phyloP scores from a whole-genome alignment of 2,113 vertebrate species.

The Pseudorhombus dupliciocellatus region DNA sequence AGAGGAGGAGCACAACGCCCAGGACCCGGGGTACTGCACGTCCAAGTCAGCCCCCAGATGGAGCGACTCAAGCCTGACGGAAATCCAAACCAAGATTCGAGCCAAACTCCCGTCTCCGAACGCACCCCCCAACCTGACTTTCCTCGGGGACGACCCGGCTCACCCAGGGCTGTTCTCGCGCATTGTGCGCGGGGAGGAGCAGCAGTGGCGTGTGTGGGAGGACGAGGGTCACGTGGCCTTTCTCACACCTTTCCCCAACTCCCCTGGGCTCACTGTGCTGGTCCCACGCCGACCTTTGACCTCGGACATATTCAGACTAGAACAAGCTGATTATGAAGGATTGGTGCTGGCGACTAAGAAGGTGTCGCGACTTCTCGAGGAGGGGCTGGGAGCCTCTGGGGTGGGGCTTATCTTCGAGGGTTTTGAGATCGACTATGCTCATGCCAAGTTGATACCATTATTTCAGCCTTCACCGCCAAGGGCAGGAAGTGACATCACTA shows the following conservation, averaged over 20 bases:
- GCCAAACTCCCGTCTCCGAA: slow-evolving; percentile 60
- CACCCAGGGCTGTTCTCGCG: slow-evolving; percentile 75
- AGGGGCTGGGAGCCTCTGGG: slow-evolving; percentile 65
- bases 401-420: slow-evolving; percentile 83
- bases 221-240: slow-evolving; percentile 77
- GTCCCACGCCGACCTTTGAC: slow-evolving; percentile 79
- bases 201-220: slow-evolving; percentile 84
- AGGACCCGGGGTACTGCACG: slow-evolving; percentile 77
- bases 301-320: slow-evolving; percentile 78
- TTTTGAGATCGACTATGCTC: slow-evolving; percentile 83
- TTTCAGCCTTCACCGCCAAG: neutral
- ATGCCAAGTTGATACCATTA: slow-evolving; percentile 80
- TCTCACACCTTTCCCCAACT: slow-evolving; percentile 83
- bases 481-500: neutral
- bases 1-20: slow-evolving; percentile 69
- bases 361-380: slow-evolving; percentile 69
- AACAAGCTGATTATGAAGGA: slow-evolving; percentile 64
- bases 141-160: slow-evolving; percentile 66
- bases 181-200: slow-evolving; percentile 81
- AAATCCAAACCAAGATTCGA: slow-evolving; percentile 67
- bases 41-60: slow-evolving; percentile 79
- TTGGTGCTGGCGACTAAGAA: slow-evolving; percentile 69
- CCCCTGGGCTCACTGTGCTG: slow-evolving; percentile 78
- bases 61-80: slow-evolving; percentile 63
- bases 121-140: slow-evolving; percentile 52